These are phyloP conservation scores for Aleadryas rufinucha DNA, from an alignment of 2,113 vertebrate species.

Conservation along the genomic window DNA sequence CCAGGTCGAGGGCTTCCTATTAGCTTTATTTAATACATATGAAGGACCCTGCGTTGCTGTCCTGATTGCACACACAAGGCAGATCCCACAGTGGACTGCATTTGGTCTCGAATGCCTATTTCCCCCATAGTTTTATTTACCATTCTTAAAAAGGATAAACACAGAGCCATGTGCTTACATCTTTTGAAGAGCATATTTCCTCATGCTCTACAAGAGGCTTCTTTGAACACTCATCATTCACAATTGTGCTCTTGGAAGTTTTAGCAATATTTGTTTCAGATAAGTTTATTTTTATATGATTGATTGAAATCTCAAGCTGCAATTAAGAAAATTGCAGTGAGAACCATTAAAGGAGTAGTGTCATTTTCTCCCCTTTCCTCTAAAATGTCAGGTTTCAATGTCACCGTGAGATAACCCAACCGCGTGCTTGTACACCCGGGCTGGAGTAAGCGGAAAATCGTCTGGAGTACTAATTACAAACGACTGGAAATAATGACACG, in stretches of 20 bases:
- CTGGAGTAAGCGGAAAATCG: neutral
- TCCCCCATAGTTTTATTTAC: neutral
- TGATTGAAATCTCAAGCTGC: constrained; percentile 41
- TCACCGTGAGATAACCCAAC: constrained; percentile 54
- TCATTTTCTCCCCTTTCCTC: constrained; percentile 17
- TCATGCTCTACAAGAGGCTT: neutral
- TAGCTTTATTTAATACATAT: neutral
- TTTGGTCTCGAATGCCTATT: neutral
- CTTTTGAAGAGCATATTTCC: constrained; percentile 28
- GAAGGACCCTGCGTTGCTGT: neutral
- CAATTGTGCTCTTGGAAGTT: constrained; percentile 8
- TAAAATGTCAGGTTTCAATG: constrained; percentile 52
- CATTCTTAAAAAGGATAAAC: neutral
- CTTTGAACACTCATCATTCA: neutral
- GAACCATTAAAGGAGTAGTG: constrained; percentile 20
- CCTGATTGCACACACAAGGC: neutral
- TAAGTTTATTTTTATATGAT: constrained; percentile 61
- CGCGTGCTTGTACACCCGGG: neutral
- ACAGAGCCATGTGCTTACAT: neutral
- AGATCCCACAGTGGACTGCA: neutral
- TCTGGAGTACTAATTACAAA: constrained; percentile 62
- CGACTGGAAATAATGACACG: constrained; percentile 28
- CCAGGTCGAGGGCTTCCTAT: neutral
- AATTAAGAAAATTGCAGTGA: constrained; percentile 45
- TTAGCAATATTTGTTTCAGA: constrained; percentile 30